phyloP scores from a whole-genome alignment of 2,113 vertebrate genomes.

The Oriolus oriolus region DNA sequence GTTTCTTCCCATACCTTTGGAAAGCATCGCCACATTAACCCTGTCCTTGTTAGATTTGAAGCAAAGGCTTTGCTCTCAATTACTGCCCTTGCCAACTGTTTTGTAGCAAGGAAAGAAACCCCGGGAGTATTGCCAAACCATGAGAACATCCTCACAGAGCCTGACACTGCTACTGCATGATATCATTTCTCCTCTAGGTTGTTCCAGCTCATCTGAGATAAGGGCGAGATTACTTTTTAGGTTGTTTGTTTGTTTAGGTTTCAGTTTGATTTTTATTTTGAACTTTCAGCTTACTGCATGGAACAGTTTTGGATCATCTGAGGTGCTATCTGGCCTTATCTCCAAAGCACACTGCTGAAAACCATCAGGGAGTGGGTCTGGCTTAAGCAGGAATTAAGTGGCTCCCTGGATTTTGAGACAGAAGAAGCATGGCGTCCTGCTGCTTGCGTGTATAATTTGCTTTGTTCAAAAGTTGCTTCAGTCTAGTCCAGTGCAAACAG shows the following conservation, averaged over 20 bases:
- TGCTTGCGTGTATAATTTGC: neutral
- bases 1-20: neutral
- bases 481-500: neutral
- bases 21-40: neutral
- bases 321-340: neutral
- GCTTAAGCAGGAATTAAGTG: neutral
- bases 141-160: neutral
- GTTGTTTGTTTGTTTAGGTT: neutral
- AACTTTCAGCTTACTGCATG: neutral
- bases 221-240: neutral
- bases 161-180: neutral
- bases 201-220: neutral
- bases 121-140: neutral
- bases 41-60: neutral
- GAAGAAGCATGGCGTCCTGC: fast-evolving
- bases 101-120: neutral
- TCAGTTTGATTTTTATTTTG: neutral
- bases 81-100: neutral
- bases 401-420: neutral
- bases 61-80: neutral
- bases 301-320: neutral
- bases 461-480: neutral
- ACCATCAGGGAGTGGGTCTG: neutral
- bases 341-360: neutral
- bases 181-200: neutral